Conservation (phyloP, 2,797 vertebrate species). For the Leptatherina wallacei region DNA sequence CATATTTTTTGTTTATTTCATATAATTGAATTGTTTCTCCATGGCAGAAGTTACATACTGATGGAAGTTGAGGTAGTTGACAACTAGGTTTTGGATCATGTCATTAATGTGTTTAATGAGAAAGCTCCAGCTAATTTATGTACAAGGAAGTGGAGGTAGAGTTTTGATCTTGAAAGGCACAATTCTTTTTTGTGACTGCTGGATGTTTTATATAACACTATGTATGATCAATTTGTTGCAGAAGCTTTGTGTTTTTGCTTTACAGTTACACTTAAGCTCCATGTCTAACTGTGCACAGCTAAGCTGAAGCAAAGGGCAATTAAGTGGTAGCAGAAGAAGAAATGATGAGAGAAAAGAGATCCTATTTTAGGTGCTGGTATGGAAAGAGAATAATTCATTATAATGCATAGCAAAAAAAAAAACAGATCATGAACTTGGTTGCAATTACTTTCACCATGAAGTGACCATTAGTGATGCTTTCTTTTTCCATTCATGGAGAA, state of each 20-base stretch:
- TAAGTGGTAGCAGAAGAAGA: not conserved
- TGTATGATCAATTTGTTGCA: not conserved
- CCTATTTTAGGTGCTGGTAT: no score
- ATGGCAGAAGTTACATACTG: not conserved
- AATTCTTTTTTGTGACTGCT: conserved; percentile 17
- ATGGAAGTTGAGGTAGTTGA: conserved; percentile 28
- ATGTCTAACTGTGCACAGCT: not conserved
- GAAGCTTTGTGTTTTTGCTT: not conserved
- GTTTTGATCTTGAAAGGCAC: conserved; percentile 18
- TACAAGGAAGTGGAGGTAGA: conserved; percentile 25
- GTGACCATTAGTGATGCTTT: no score
- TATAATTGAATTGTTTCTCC: not conserved
- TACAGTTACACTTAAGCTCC: not conserved
- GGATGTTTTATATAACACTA: not conserved
- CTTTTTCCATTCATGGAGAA: no score
- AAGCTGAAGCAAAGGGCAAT: not conserved
- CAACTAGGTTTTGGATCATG: not conserved
- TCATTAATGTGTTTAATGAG: not conserved
- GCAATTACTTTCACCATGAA: no score
- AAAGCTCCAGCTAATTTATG: no score
- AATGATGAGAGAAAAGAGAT: not conserved
- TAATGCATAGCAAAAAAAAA: no score
- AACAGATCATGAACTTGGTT: no score
- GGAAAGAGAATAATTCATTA: no score
- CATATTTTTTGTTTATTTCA: no score